Percentiles rank a stretch among this genome's conserved stretches.
These are phyloP conservation scores for Mormyrus hasselquistii DNA, from an alignment of 2,797 vertebrate species.

Conservation along the genomic window DNA sequence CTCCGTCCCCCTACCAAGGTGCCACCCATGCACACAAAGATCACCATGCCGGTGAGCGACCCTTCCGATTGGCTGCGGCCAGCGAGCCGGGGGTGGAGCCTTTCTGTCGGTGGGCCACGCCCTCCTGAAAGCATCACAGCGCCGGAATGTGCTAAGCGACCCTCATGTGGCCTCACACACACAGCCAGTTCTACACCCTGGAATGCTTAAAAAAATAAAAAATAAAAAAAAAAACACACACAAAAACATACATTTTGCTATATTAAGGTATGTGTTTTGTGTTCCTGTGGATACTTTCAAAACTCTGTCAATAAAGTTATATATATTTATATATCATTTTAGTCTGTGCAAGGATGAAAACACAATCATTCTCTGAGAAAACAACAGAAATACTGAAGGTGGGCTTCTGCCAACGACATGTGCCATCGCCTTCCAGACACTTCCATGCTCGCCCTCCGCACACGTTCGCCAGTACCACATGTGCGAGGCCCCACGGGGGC, in stretches of 20 bases:
- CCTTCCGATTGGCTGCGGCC: conserved; percentile 27
- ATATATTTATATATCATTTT: conserved; percentile 61
- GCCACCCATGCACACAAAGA: conserved; percentile 25
- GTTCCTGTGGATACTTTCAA: conserved; percentile 71
- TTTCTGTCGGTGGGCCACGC: conserved; percentile 3
- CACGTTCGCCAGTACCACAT: conserved; percentile 43
- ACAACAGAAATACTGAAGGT: conserved; percentile 42
- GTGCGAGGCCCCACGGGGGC: conserved; percentile 26
- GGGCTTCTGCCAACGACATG: conserved; percentile 35
- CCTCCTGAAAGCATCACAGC: conserved; percentile 51
- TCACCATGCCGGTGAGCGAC: conserved; percentile 31
- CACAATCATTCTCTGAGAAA: conserved; percentile 63
- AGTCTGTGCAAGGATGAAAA: conserved; percentile 73
- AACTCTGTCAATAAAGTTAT: conserved; percentile 71
- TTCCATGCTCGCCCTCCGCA: conserved; percentile 26
- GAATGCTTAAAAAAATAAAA: conserved; percentile 32
- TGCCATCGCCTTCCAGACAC: conserved; percentile 28
- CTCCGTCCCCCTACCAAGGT: background rate
- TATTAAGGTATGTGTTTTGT: conserved; percentile 56
- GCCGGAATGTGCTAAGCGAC: conserved; percentile 55
- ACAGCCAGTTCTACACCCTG: conserved; percentile 34
- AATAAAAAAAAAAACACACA: background rate
- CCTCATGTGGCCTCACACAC: conserved; percentile 45
- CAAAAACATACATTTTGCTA: conserved; percentile 45
- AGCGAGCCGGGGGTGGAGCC: background rate